phyloP scores from a whole-genome alignment of 2,888 invertebrate genomes.

The Catocala sponsa region DNA sequence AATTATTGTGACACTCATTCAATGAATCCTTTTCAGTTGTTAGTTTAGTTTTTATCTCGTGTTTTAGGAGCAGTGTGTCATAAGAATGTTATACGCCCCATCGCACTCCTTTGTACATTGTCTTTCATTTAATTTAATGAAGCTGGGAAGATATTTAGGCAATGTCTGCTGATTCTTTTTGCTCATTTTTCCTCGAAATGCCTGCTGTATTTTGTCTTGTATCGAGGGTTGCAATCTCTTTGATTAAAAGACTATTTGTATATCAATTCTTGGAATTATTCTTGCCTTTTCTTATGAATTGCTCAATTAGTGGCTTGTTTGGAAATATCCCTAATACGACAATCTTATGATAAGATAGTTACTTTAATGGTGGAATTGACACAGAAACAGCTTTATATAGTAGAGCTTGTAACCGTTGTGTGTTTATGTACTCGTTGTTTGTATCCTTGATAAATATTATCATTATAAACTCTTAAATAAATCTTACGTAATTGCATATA shows the following conservation, averaged over 20 bases:
- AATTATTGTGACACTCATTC: conserved; percentile 37
- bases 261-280: too few species aligned
- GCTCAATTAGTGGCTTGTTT: too few species aligned
- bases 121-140: conserved; percentile 17
- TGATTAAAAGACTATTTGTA: not conserved
- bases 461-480: too few species aligned
- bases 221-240: not conserved
- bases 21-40: conserved; percentile 35
- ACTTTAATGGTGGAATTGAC: too few species aligned
- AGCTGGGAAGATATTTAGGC: conserved; percentile 13
- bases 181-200: conserved; percentile 11
- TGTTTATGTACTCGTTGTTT: too few species aligned
- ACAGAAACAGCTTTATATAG: not conserved
- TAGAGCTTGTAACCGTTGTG: not conserved
- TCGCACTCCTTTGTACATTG: conserved; percentile 13
- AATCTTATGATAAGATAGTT: too few species aligned
- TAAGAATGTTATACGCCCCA: not conserved
- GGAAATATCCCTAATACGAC: too few species aligned
- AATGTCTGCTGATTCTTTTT: conserved; percentile 5
- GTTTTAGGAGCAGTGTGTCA: conserved; percentile 25
- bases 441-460: too few species aligned
- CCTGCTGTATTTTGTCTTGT: not conserved
- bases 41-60: conserved; percentile 27
- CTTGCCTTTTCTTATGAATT: too few species aligned
- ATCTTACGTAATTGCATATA: too few species aligned